These are phyloP conservation scores for Andrena fulva DNA, from an alignment of 2,888 invertebrate species.

Conservation along the genomic window DNA sequence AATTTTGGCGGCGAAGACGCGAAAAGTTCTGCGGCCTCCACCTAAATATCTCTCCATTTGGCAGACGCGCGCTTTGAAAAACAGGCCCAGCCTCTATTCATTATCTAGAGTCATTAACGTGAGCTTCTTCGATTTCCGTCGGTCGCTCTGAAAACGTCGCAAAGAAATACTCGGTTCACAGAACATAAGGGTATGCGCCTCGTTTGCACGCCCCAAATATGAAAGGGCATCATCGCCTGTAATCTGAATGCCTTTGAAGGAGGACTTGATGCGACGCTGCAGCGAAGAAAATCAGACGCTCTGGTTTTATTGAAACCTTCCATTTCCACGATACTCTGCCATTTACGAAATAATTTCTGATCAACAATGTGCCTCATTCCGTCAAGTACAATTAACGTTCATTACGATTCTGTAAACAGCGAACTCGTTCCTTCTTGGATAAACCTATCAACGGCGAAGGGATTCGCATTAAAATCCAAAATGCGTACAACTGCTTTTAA, in stretches of 20 bases:
- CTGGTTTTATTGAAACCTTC: slow-evolving; percentile 26
- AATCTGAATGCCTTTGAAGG: slow-evolving; percentile 42
- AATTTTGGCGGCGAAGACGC: background rate
- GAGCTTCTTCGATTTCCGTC: slow-evolving; percentile 49
- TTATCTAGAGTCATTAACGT: slow-evolving; percentile 44
- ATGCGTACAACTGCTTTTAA: too few relatives aligned
- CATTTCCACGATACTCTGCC: background rate
- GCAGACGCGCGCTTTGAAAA: slow-evolving; percentile 28
- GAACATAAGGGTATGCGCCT: slow-evolving; percentile 48
- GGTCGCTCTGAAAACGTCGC: slow-evolving; percentile 40
- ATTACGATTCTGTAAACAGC: background rate
- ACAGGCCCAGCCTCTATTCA: slow-evolving; percentile 36
- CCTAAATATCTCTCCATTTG: slow-evolving; percentile 12
- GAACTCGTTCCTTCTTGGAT: background rate
- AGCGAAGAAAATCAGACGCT: slow-evolving; percentile 14
- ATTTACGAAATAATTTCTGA: background rate
- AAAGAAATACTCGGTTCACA: slow-evolving; percentile 48
- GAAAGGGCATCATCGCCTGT: slow-evolving; percentile 39
- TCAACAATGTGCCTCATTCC: background rate
- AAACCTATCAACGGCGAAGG: too few relatives aligned
- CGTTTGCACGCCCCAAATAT: slow-evolving; percentile 58
- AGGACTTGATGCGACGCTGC: slow-evolving; percentile 21
- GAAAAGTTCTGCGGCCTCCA: background rate
- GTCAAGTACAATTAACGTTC: background rate
- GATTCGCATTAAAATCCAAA: too few relatives aligned